Base-by-base conservation (phyloP, 2,797 vertebrate genomes). In the Pipistrellus pygmaeus region DNA sequence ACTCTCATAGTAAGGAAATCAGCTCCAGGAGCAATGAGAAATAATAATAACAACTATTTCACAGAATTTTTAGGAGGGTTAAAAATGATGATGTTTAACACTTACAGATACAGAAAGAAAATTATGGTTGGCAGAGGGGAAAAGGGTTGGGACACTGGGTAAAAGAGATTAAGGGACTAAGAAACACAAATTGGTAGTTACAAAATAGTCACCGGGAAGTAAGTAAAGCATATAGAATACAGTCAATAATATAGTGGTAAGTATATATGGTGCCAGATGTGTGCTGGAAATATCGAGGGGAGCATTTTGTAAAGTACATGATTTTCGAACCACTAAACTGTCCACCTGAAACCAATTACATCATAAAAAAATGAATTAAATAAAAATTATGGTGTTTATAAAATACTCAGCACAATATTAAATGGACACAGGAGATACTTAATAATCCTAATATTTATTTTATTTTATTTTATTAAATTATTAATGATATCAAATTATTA, bases 41-140 rank as follows among this genome's bases (percentile, higher is more conserved):
- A 38, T 71, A 90, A 85, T 68, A 90, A 88, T 27, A 77, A 73
- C 21, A 82, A 69, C 25, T 48, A 73, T 75, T 92, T 92, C 69
- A 86, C 20, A 71, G 17, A 25, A 83, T 7, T 62, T 86, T 90
- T 77, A 93, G 21, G 90, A 85, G 23, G 23, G 88, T 85, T 90
- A 83, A 92, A 75, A 48, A 5, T n/a, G 27, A 75, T 72, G 25
- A 44, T 72, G 38, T 27, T 72, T 44, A 72, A 30, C 25, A 72
- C 38, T 44, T 38, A 27, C 1, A 44, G 41, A 6, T 27, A 73
- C 41, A 46, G 41, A 46, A 27, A 46, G 41, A 48, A 44, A 75
- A 48, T 17, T n/a, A 17, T 75, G 15, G 27, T 48, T 75, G 17
- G 15, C 27, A 20, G 27, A n/a, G 44, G 27, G 5, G 44, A 3